Conservation (phyloP, 2,888 invertebrate species). For the Yponomeuta cagnagella region DNA sequence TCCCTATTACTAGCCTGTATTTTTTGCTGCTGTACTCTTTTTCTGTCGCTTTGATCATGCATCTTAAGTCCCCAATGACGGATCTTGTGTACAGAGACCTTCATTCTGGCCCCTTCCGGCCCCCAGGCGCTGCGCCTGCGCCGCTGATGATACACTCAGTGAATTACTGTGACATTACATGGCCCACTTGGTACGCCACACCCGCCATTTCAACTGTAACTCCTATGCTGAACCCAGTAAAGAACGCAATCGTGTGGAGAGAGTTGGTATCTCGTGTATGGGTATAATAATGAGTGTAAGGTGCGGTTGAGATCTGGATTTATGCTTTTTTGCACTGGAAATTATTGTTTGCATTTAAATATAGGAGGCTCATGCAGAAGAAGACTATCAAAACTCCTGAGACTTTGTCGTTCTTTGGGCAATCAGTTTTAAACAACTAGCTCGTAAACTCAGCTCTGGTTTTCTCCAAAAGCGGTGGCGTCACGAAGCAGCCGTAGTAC, state of each 20-base stretch:
- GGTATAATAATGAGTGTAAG: conserved; percentile 3
- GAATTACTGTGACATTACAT: conserved; percentile 14
- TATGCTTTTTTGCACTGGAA: neutral
- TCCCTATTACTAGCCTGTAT: too few species aligned
- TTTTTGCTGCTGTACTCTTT: too few species aligned
- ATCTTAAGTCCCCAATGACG: neutral
- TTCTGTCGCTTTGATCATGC: conserved; percentile 21
- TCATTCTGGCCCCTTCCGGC: conserved; percentile 12
- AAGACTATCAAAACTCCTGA: too few species aligned
- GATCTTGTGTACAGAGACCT: neutral
- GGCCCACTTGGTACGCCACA: neutral
- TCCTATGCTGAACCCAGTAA: neutral
- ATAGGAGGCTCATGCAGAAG: too few species aligned
- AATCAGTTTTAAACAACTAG: too few species aligned
- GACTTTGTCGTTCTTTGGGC: too few species aligned
- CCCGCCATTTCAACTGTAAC: neutral
- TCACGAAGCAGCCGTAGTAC: too few species aligned
- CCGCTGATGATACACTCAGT: conserved; percentile 8
- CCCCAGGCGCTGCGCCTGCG: conserved; percentile 16
- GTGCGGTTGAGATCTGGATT: conserved; percentile 2
- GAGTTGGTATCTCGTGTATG: neutral
- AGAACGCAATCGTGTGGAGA: neutral
- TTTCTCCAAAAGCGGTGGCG: too few species aligned
- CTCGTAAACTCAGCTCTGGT: too few species aligned
- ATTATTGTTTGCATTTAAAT: neutral